These are phyloP conservation scores for Drosophila colorata DNA, from an alignment of 2,888 invertebrate genomes.

Conservation along the genomic window DNA sequence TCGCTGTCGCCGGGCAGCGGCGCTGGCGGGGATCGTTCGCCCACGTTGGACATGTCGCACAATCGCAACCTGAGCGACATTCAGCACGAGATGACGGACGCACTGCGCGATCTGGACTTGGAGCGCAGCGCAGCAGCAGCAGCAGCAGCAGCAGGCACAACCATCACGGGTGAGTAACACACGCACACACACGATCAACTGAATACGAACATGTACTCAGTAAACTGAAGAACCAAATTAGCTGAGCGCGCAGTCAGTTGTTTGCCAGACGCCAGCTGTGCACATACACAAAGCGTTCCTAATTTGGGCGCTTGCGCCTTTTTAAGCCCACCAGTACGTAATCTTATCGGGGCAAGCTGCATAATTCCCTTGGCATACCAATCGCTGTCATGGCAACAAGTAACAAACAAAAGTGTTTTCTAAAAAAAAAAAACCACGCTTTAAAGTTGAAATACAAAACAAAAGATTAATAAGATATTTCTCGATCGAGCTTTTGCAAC, in stretches of 20 bases:
- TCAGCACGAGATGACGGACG: slow-evolving; percentile 88
- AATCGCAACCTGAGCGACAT: slow-evolving; percentile 89
- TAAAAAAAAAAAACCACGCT: slow-evolving; percentile 13
- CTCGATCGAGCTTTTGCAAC: slow-evolving; percentile 30
- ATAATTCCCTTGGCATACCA: slow-evolving; percentile 21
- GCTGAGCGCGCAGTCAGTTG: slow-evolving; percentile 40
- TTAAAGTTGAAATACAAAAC: slow-evolving; percentile 5
- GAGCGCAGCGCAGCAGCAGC: slow-evolving; percentile 40
- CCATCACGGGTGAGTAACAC: slow-evolving; percentile 49
- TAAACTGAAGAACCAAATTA: not conserved
- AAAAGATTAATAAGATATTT: slow-evolving; percentile 36
- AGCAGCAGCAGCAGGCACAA: not conserved
- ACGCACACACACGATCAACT: slow-evolving; percentile 1
- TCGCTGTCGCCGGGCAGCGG: slow-evolving; percentile 48
- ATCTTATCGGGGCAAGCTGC: slow-evolving; percentile 58
- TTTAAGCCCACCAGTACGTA: slow-evolving; percentile 45
- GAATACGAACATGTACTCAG: slow-evolving; percentile 3
- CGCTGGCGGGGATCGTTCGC: slow-evolving; percentile 83
- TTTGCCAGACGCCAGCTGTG: slow-evolving; percentile 58
- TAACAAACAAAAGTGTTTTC: slow-evolving; percentile 49
- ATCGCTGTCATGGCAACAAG: slow-evolving; percentile 67
- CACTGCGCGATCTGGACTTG: slow-evolving; percentile 84
- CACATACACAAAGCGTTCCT: slow-evolving; percentile 37
- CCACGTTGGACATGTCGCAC: slow-evolving; percentile 88
- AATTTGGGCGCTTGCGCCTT: slow-evolving; percentile 29